Evolutionary conservation across 2,797 vertebrate species (phyloP).

Genomic region (Anolis apletophallus): DNA sequence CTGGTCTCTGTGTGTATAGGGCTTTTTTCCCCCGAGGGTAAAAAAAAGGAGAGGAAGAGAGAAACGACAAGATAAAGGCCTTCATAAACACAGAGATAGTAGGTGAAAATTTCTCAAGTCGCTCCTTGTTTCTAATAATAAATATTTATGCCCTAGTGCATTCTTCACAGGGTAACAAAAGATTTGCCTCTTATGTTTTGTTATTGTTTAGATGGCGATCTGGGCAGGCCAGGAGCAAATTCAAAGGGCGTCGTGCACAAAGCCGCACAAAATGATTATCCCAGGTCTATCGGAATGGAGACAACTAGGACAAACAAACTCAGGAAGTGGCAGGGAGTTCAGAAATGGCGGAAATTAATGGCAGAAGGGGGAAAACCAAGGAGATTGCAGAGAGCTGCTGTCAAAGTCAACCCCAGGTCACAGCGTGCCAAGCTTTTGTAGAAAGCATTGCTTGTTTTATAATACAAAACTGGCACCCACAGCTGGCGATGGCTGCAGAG

Average conservation of each 20-base stretch:
- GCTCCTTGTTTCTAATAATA: slow-evolving; percentile 68
- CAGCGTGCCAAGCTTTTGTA: slow-evolving; percentile 70
- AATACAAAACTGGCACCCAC: slow-evolving; percentile 80
- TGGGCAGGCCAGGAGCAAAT: slow-evolving; percentile 62
- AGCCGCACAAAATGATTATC: slow-evolving; percentile 69
- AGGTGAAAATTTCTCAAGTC: slow-evolving; percentile 49
- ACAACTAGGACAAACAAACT: slow-evolving; percentile 82
- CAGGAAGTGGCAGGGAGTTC: slow-evolving; percentile 81
- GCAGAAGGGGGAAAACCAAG: slow-evolving; percentile 75
- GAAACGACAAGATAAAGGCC: slow-evolving; percentile 70
- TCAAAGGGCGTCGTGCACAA: slow-evolving; percentile 68
- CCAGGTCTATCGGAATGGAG: slow-evolving; percentile 74
- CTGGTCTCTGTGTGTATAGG: not conserved
- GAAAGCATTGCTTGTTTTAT: slow-evolving; percentile 72
- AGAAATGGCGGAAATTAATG: slow-evolving; percentile 74
- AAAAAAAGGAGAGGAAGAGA: slow-evolving; percentile 58
- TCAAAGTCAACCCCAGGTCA: slow-evolving; percentile 73
- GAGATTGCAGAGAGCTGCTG: slow-evolving; percentile 72
- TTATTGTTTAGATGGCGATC: slow-evolving; percentile 58
- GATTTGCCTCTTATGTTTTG: slow-evolving; percentile 21
- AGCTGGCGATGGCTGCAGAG: slow-evolving; percentile 72
- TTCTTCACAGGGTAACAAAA: slow-evolving; percentile 65
- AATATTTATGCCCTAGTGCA: slow-evolving; percentile 62
- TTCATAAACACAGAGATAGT: slow-evolving; percentile 62
- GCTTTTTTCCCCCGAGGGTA: slow-evolving; percentile 26